Evolutionary conservation across 2,888 invertebrate genomes (phyloP), one percentile per base, ranked within the genome.

Genomic region (Leucophora obtusa): DNA sequence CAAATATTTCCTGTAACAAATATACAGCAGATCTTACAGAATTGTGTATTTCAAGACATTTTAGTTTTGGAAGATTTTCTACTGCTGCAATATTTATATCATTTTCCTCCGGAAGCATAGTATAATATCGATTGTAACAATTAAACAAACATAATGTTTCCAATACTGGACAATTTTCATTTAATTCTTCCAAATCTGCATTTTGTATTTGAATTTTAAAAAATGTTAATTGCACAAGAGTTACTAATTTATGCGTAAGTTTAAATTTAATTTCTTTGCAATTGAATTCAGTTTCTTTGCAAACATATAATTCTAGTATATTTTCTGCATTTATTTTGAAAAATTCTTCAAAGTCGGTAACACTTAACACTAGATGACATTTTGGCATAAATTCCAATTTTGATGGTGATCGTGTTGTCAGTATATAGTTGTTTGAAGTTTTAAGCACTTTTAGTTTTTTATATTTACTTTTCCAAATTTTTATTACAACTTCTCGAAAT

Each of bases 391-490:
- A 56, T 24, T 47, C 43, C 43, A 47, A n/a, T 47, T 47, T n/a
- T 4, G 14, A n/a, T n/a, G 43, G 43, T 47, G n/a, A n/a, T 47
- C 43, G n/a, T n/a, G n/a, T 47, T 6, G 10, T 15, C 15, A 50
- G 11, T 17, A 17, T 50, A 15, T 50, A 50, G 24, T 24, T 15
- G 8, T 9, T 24, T 24, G 6, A 7, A 11, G 47, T 28, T 63
- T 2, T 14, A 18, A 11, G 2, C 1, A 24, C 33, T 51, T 63
- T 17, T 2, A 63, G 5, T 8, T 28, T 8, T 63, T 18, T 63
- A 51, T 51, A 51, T 18, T 21, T 15, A 9, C 5, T 28, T 63
- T 63, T 51, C 28, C 50, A 51, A 11, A 53, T 38, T 35, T 65
- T 35, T 5, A 35, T 53, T 1, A 38, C 15, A 1, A 38, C 10